These are phyloP conservation scores for Ophioderma brevispina DNA, from an alignment of 35 echinoderm and acorn worm species.

Conservation along the genomic window DNA sequence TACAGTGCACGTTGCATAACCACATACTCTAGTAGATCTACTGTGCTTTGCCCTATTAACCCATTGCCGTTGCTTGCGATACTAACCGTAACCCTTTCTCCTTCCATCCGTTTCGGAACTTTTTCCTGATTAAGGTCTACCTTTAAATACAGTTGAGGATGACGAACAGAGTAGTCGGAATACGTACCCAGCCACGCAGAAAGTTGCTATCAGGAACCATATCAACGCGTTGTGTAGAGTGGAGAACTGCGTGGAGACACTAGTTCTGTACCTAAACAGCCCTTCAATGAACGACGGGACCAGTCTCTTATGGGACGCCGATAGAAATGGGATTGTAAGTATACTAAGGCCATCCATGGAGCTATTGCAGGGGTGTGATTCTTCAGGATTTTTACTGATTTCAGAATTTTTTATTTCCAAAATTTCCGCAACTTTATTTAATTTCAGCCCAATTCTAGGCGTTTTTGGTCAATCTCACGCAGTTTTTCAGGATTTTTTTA, in stretches of 20 bases:
- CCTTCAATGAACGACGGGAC: constrained; percentile 79
- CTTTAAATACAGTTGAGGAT: constrained; percentile 52
- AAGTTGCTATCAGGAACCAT: constrained; percentile 82
- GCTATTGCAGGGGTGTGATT: no score
- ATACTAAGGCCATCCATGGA: no score
- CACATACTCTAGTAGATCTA: neutral
- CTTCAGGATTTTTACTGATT: no score
- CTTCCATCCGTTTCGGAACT: neutral
- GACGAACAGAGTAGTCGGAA: constrained; percentile 73
- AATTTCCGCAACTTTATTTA: no score
- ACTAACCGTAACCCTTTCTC: neutral
- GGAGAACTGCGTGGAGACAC: constrained; percentile 68
- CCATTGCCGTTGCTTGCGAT: neutral
- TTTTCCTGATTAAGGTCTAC: neutral
- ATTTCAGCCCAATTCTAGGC: no score
- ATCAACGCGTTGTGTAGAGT: constrained; percentile 71
- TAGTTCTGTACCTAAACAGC: constrained; percentile 91
- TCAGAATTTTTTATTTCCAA: no score
- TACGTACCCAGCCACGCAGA: constrained; percentile 89
- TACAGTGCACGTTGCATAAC: neutral
- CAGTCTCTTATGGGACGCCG: constrained; percentile 83
- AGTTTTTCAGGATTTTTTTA: no score
- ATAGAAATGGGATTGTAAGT: constrained; percentile 86
- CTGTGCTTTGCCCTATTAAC: neutral
- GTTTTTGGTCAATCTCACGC: no score